A percentile compares a stretch with the other conserved stretches of the same genome.
These are phyloP conservation scores for Panagrolaimus sp. DNA, from an alignment of 1,140 invertebrate species.

Conservation along the genomic window DNA sequence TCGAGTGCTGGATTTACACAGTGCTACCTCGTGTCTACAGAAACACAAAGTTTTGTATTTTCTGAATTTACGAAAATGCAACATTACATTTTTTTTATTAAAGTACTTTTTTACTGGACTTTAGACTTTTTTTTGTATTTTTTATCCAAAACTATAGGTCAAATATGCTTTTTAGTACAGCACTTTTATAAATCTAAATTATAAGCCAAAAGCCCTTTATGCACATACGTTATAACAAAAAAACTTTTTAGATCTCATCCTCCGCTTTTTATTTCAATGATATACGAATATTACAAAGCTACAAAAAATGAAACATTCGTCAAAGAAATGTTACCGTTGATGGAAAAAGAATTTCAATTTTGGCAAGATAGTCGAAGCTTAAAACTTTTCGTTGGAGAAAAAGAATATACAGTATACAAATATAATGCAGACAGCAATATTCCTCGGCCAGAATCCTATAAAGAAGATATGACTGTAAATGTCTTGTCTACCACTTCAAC, in stretches of 20 bases:
- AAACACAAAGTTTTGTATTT: too few relatives aligned
- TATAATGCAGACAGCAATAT: constrained; percentile 63
- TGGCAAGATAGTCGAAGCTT: constrained; percentile 63
- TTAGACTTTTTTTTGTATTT: too few relatives aligned
- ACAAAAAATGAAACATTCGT: constrained; percentile 71
- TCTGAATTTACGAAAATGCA: too few relatives aligned
- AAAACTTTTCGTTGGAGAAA: constrained; percentile 27
- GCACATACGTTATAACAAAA: background rate
- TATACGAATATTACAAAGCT: constrained; percentile 69
- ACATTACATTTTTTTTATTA: too few relatives aligned
- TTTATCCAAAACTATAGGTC: too few relatives aligned
- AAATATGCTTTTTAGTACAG: too few relatives aligned
- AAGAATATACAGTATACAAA: constrained; percentile 35
- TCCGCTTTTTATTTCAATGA: constrained; percentile 76
- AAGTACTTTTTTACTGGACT: too few relatives aligned
- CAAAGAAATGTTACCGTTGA: constrained; percentile 66
- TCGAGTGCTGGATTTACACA: too few relatives aligned
- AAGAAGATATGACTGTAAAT: constrained; percentile 36
- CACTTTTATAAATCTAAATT: too few relatives aligned
- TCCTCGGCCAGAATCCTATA: constrained; percentile 63
- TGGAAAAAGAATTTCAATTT: constrained; percentile 72
- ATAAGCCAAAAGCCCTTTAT: background rate
- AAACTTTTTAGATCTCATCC: constrained; percentile 71
- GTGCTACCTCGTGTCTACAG: too few relatives aligned
- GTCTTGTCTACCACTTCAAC: background rate